Base-by-base conservation (phyloP, 2,797 vertebrate species). In the Pygocentrus nattereri region DNA sequence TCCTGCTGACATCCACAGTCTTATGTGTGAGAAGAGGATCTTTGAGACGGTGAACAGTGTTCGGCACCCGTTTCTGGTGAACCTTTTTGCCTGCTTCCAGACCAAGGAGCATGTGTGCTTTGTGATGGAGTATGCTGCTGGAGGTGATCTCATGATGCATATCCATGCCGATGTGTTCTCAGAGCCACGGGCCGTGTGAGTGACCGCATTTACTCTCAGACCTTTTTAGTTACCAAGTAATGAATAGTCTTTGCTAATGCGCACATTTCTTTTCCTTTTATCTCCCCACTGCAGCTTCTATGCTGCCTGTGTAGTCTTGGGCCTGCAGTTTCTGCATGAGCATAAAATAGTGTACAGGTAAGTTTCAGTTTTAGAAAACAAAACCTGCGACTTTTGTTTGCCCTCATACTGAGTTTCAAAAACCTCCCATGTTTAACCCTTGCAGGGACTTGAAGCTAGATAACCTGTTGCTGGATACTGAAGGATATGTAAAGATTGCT, bases 111-210 rank as follows among this genome's bases (percentile, higher is more conserved):
- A 99, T 0, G 98, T 99, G 30, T 99, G 98, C 89, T 99, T 99
- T 84, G 97, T 99, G 82, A 99, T 99, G 98, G 98, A 99, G 90
- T 99, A 99, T 27, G 98, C 98, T 16, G 97, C 98, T 3, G 98
- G 98, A 44, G 98, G 98, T n/a, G 98, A 99, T 90, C 94, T 99
- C 81, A 99, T 99, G 98, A 99, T 99, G 98, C 98, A 99, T 93
- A 99, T 99, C 89, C 98, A 99, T 68, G 97, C 98, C 0, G 98
- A 99, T 31, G 98, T 99, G 80, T 99, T 99, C 93, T 96, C 96
- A 41, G 98, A 99, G 90, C 95, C 96, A 16, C 95, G 98, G 87
- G 96, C 97, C 86, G 93, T 98, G 98, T 99, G 93, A 98, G 98
- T 97, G 87, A 81, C 64, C 34, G 1, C n/a, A 38, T 69, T 38